Base-by-base conservation (phyloP, 2,797 vertebrate genomes). In the Phalloptychus januarius region DNA sequence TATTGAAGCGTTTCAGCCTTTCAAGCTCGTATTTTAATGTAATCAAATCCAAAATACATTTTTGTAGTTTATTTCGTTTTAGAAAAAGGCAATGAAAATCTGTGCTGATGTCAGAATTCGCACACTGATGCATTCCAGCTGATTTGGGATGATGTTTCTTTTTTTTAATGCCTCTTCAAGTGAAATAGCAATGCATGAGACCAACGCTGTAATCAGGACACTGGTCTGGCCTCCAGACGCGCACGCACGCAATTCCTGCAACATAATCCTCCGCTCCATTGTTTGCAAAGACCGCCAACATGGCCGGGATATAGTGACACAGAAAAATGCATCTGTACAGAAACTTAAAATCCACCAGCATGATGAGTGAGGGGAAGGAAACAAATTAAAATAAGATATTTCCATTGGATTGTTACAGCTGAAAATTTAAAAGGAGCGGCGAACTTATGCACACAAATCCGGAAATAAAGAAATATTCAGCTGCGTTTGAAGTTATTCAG, bases 161-260 rank as follows among this genome's bases (percentile, higher is more conserved):
- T 7, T 48, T 83, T 73, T 75, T 79, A 48, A 40, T n/a, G 63
- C 13, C 50, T 81, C 42, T 69, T 72, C 44, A 42, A 67, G 46
- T 74, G 50, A 69, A 56, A 58, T 13, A 25, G 33, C 46, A 23
- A 58, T 76, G 44, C 56, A 61, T 33, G 40, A 83, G 71, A 84
- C 28, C 70, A 54, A 65, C 72, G 72, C 72, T 79, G 69, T 15
- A 28, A 54, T 48, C 56, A 73, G 58, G 48, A 83, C 13, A 2
- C 4, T 46, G 54, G 42, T n/a, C 76, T 76, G 80, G 77, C 79
- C 79, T 76, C 77, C 81, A 82, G 69, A 58, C 67, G 4, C 69
- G 73, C 73, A 65, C 72, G 61, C 72, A 58, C 31, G 36, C 0
- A 23, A 71, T 40, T 40, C 56, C 28, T 8, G 36, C 5, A 77